Percentiles rank a stretch among this genome's conserved stretches.
These are phyloP conservation scores for Naso thynnoides DNA, from an alignment of 2,797 vertebrate species.

Conservation along the genomic window DNA sequence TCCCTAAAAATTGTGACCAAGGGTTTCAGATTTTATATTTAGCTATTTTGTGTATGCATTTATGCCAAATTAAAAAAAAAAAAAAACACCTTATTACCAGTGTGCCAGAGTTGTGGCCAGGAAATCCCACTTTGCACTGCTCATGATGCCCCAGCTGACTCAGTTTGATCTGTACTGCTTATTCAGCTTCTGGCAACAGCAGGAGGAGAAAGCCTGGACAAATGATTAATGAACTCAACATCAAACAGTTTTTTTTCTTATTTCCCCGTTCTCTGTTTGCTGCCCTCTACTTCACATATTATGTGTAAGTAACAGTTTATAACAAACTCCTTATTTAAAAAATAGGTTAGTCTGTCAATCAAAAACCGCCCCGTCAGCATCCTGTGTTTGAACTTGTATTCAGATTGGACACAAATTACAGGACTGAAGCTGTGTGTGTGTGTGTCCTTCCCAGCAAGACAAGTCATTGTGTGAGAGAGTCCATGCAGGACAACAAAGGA, in stretches of 20 bases:
- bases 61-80: too few species aligned
- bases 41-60: not conserved
- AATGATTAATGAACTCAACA: slow-evolving; percentile 42
- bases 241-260: not conserved
- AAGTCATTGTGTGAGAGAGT: slow-evolving; percentile 30
- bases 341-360: slow-evolving; percentile 43
- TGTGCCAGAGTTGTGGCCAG: not conserved
- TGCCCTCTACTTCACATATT: not conserved
- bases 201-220: slow-evolving; percentile 21
- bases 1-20: not conserved
- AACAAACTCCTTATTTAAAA: slow-evolving; percentile 10
- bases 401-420: not conserved
- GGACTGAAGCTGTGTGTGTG: not conserved
- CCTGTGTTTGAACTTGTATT: not conserved
- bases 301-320: not conserved
- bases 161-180: slow-evolving; percentile 34
- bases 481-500: slow-evolving; percentile 46
- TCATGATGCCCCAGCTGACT: slow-evolving; percentile 23
- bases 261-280: not conserved
- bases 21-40: not conserved
- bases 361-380: not conserved
- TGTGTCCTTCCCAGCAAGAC: not conserved
- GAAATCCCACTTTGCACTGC: slow-evolving; percentile 31
- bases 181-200: slow-evolving; percentile 43
- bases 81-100: slow-evolving; percentile 10